Evolutionary conservation across 2,113 vertebrate species (phyloP).

Genomic region (Tautogolabrus adspersus): DNA sequence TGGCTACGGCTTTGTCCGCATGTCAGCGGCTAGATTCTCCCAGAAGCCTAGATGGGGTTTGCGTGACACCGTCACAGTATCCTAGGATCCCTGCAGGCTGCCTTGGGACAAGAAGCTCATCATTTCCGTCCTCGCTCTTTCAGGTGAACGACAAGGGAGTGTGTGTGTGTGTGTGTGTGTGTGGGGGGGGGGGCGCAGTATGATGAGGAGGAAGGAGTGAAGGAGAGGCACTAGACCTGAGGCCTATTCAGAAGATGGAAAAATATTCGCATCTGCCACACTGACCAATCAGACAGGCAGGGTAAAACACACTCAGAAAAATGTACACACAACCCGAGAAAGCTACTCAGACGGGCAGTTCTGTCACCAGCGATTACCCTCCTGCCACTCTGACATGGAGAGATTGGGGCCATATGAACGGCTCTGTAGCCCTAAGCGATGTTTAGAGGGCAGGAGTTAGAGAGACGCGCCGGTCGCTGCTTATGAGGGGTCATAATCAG

Average conservation of each 20-base stretch:
- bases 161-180: too few species aligned
- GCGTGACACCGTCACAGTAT: constrained; percentile 72
- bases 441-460: constrained; percentile 73
- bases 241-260: constrained; percentile 62
- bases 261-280: constrained; percentile 62
- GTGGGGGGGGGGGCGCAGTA: constrained; percentile 21
- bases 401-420: constrained; percentile 76
- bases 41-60: constrained; percentile 55
- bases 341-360: constrained; percentile 74
- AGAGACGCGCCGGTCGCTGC: constrained; percentile 66
- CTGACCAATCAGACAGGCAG: constrained; percentile 53
- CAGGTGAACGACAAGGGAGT: constrained; percentile 64
- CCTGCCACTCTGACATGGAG: constrained; percentile 73
- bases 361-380: constrained; percentile 77
- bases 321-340: constrained; percentile 25
- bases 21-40: constrained; percentile 62
- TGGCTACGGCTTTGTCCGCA: constrained; percentile 57
- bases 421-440: constrained; percentile 77
- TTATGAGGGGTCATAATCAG: constrained; percentile 80
- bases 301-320: constrained; percentile 36
- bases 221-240: constrained; percentile 55
- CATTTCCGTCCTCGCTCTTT: constrained; percentile 52
- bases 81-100: constrained; percentile 59
- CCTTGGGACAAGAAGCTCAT: constrained; percentile 70
- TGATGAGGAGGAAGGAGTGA: constrained; percentile 46